Base-by-base conservation (phyloP, 2,797 vertebrate genomes). In the Sitta carolinensis region DNA sequence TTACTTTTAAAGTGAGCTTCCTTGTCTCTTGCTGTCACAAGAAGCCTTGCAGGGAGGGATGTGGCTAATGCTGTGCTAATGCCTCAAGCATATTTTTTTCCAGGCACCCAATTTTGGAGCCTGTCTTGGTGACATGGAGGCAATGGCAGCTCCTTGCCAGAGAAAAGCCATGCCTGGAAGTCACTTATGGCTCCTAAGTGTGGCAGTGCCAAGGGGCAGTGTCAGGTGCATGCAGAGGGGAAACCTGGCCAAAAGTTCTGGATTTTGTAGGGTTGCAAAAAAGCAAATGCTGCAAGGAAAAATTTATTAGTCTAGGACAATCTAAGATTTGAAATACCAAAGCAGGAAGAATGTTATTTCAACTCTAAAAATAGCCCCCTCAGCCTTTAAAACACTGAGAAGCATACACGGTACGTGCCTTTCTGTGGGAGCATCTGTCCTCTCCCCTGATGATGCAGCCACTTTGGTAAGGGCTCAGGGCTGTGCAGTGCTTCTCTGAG, bases 261-360 rank as follows among this genome's bases (percentile, higher is more conserved):
- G 32, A 73, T 79, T 85, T 73, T 27, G 29, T n/a, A 34, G 16
- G 10, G 30, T 6, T 69, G 43, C 32, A 83, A 63, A 77, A 72
- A 77, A 30, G 26, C 7, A 92, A 62, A 51, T 61, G 45, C 34
- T 75, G 18, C 1, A 3, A 47, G 13, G 30, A 90, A n/a, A 15
- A 23, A 47, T 40, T 82, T 79, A 73, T 68, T 79, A 89, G 55
- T 23, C 17, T 20, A 34, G 15, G 43, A 68, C 50, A 78, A 61
- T 32, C 23, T 5, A 64, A 34, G 13, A 85, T 30, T 82, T 54
- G 21, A 93, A 94, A 91, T 79, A 40, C 25, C 66, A 78, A 77
- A 84, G 78, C 36, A 84, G 70, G 50, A 86, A 87, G 8, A 87
- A 75, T 15, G 20, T 79, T 84, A 78, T 72, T 95, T 87, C 42